Conservation (phyloP, 1,140 invertebrate genomes). For the Pachypsylla venusta region DNA sequence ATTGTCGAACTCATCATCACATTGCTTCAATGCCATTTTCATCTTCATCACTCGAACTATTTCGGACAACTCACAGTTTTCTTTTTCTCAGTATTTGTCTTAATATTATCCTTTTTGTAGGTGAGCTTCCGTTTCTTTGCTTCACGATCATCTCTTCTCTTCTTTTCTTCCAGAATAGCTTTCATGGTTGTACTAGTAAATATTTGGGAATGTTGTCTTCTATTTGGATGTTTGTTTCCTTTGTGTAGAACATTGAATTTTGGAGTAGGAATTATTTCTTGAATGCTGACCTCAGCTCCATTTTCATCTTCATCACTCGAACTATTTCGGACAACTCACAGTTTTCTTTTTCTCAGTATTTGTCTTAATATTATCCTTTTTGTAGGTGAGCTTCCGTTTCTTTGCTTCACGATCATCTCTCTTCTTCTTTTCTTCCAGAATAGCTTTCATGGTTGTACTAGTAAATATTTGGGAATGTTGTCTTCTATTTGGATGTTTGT, state of each 20-base stretch:
- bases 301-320: too few species aligned
- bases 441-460: neutral
- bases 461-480: neutral
- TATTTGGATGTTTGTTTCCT: neutral
- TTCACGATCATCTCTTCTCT: neutral
- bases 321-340: too few species aligned
- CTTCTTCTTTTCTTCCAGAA: neutral
- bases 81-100: neutral
- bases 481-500: neutral
- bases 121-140: neutral
- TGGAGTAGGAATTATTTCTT: neutral
- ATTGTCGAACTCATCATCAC: constrained; percentile 15
- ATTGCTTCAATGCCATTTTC: neutral
- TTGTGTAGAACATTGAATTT: neutral
- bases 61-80: neutral
- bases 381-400: neutral
- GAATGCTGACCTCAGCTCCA: neutral
- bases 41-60: constrained; percentile 1
- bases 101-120: neutral
- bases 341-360: neutral
- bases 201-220: neutral
- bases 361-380: neutral
- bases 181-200: neutral
- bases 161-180: neutral
- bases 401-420: neutral